A percentile compares a stretch with the other conserved stretches of the same genome.
phyloP scores from a whole-genome alignment of 2,113 vertebrate genomes.

The Dendropsophus ebraccatus region DNA sequence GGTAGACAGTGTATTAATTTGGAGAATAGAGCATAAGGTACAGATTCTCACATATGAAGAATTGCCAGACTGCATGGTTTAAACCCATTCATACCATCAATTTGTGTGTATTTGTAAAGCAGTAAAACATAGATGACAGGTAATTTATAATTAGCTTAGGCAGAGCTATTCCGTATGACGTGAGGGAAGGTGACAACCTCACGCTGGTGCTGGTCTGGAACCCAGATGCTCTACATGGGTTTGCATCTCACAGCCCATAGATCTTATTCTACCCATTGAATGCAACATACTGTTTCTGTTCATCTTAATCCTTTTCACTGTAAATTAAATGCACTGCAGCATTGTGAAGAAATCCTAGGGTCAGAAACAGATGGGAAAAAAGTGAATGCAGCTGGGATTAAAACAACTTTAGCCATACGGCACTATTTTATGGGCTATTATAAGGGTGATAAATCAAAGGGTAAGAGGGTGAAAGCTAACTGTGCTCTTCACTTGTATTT shows the following conservation, averaged over 20 bases:
- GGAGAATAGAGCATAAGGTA: neutral
- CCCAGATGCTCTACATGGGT: slow-evolving; percentile 53
- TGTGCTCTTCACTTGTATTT: slow-evolving; percentile 5
- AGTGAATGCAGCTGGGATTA: slow-evolving; percentile 40
- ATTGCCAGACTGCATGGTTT: slow-evolving; percentile 14
- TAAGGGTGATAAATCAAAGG: slow-evolving; percentile 37
- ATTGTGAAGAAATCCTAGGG: slow-evolving; percentile 33
- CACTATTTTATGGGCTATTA: slow-evolving; percentile 9
- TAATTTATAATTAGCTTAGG: slow-evolving; percentile 50
- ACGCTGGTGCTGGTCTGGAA: slow-evolving; percentile 54
- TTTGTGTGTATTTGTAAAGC: slow-evolving; percentile 48
- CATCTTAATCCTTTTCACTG: slow-evolving; percentile 54
- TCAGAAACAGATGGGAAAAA: slow-evolving; percentile 45
- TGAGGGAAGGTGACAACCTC: slow-evolving; percentile 53
- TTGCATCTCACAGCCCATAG: slow-evolving; percentile 42
- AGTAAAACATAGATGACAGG: slow-evolving; percentile 35
- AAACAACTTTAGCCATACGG: slow-evolving; percentile 22
- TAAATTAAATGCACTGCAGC: slow-evolving; percentile 50
- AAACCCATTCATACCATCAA: slow-evolving; percentile 36
- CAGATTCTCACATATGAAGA: slow-evolving; percentile 16
- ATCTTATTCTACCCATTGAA: slow-evolving; percentile 45
- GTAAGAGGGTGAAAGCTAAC: slow-evolving; percentile 10
- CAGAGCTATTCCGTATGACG: slow-evolving; percentile 40
- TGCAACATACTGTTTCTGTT: slow-evolving; percentile 46
- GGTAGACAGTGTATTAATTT: neutral